Conservation (phyloP, 2,888 invertebrate species). For the Drosophila infuscata region DNA sequence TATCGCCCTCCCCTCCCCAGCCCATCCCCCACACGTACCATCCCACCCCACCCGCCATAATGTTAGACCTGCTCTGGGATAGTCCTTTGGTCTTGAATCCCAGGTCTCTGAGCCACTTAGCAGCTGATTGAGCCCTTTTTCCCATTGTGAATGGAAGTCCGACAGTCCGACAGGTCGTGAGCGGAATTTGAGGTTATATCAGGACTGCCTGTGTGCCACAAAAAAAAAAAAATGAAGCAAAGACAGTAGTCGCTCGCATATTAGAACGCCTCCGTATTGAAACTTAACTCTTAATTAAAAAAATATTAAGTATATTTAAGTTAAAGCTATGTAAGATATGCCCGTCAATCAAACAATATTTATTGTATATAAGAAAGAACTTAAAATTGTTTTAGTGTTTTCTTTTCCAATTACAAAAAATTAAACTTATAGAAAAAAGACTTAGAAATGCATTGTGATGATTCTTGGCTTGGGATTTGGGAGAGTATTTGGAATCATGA, state of each 20-base stretch:
- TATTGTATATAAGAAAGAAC: not conserved
- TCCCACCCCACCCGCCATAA: not conserved
- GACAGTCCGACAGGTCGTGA: conserved; percentile 26
- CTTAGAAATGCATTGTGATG: not conserved
- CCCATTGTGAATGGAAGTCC: conserved; percentile 6
- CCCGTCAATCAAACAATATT: not conserved
- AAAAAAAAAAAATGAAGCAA: not conserved
- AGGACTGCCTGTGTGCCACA: not conserved
- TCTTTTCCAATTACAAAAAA: not conserved
- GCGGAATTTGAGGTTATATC: conserved; percentile 54
- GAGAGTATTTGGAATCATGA: not conserved
- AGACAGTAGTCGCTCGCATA: not conserved
- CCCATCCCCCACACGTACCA: too few species aligned
- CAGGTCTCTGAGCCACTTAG: conserved; percentile 54
- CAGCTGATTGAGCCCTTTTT: conserved; percentile 66
- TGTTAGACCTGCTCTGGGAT: conserved; percentile 6
- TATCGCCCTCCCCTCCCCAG: not conserved
- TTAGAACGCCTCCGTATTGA: not conserved
- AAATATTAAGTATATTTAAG: not conserved
- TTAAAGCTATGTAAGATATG: not conserved
- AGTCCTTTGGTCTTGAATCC: conserved; percentile 24
- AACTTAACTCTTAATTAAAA: not conserved
- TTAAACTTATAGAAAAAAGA: not conserved
- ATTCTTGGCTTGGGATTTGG: not conserved
- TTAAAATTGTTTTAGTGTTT: not conserved